Percentiles rank a stretch among this genome's conserved stretches.
phyloP scores from a whole-genome alignment of 2,888 invertebrate genomes.

The Dynastes grantii region DNA sequence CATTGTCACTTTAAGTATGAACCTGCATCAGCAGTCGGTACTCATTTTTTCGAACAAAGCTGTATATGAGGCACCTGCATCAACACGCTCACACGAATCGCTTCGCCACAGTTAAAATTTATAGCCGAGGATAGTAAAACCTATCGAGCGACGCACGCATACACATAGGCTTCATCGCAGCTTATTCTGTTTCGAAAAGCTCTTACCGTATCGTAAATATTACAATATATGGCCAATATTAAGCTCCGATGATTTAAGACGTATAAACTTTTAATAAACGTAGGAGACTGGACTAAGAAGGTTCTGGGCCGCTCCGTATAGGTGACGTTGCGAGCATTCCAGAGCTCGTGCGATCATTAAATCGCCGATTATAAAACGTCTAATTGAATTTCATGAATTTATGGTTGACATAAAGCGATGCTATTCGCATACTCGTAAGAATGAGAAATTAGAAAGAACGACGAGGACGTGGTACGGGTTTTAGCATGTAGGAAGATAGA shows the following conservation, averaged over 20 bases:
- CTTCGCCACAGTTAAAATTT: conserved; percentile 52
- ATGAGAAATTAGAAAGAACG: too few relatives aligned
- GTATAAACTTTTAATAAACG: conserved; percentile 52
- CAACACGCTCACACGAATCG: too few relatives aligned
- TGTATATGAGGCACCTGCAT: too few relatives aligned
- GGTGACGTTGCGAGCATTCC: neutral
- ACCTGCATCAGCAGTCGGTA: too few relatives aligned
- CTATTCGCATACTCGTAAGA: neutral
- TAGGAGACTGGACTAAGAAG: neutral
- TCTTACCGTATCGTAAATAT: conserved; percentile 59
- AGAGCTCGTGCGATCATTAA: conserved; percentile 30
- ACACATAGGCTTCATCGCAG: neutral
- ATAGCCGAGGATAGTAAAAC: conserved; percentile 55
- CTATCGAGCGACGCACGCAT: conserved; percentile 41
- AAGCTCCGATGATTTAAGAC: conserved; percentile 51
- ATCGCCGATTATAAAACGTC: conserved; percentile 42
- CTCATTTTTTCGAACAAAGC: too few relatives aligned
- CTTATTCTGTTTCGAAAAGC: conserved; percentile 56
- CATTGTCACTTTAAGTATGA: too few relatives aligned
- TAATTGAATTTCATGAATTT: conserved; percentile 50
- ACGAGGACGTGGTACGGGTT: too few relatives aligned
- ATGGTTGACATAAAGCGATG: conserved; percentile 37
- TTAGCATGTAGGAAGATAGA: too few relatives aligned
- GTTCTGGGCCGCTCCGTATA: neutral
- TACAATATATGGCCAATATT: conserved; percentile 57